Evolutionary conservation across 2,113 vertebrate genomes (phyloP), one percentile per base, ranked within the genome.

Genomic region (Scartelaos histophorus): DNA sequence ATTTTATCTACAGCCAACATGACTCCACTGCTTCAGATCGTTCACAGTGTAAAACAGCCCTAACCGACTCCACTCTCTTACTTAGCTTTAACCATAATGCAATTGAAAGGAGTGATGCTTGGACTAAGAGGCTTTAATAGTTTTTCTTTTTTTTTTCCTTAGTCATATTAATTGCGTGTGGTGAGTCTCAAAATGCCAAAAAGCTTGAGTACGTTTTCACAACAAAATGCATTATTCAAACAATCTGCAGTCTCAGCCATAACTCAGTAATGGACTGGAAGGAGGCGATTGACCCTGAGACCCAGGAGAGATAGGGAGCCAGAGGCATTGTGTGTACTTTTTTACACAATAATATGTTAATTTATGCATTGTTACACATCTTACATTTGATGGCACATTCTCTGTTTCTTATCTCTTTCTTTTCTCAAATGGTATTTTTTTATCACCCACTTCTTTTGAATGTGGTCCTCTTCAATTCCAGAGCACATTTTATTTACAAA

Each of bases 1-100:
- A 74, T 80, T 87, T 84, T 75, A 85, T 89, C 81, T 77, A 53
- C 51, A 3, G 46, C 67, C 82, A 73, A 56, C 57, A 69, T 51
- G 79, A 47, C 69, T 56, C 70, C 53, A 56, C 60, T 7, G 46
- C 35, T 34, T 64, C 43, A 54, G 38, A 57, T 75, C 58, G 46
- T 69, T 66, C 71, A 19, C 43, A 11, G 0, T 43, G 69, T 66
- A 60, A 73, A 80, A 70, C 19, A 54, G 62, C 46, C 51, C 12
- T 1, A 49, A 70, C 3, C n/a, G 64, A 35, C 17, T 70, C 46
- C 17, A 19, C 9, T 53, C 21, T 71, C 67, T 68, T 71, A 43
- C 24, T 66, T 16, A 57, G 38, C 24, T 71, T 80, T 67, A 22
- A 61, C 22, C 54, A 5, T 61, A 54, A 34, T 47, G 2, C 43